These are phyloP conservation scores for Temnopleurus reevesii DNA, from an alignment of 53 echinoderm and acorn worm genomes.

Conservation along the genomic window DNA sequence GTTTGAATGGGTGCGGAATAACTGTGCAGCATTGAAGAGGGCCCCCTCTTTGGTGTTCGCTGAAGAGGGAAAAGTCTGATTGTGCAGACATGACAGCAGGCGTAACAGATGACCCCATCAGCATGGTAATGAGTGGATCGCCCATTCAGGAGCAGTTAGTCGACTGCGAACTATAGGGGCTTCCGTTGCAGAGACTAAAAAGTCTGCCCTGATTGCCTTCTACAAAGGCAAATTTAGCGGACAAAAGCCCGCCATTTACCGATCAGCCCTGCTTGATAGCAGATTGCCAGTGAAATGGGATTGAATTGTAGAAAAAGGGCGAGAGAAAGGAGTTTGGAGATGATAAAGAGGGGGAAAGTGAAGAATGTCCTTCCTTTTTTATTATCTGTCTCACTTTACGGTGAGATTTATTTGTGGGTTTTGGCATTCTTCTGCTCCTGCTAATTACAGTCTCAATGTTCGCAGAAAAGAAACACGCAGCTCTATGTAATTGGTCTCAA, in stretches of 20 bases:
- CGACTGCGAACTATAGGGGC: constrained; percentile 26
- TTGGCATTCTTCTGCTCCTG: constrained; percentile 43
- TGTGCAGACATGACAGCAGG: constrained; percentile 43
- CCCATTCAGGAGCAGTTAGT: constrained; percentile 21
- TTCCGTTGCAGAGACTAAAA: constrained; percentile 3
- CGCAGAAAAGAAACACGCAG: constrained; percentile 46
- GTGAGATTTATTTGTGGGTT: constrained; percentile 43
- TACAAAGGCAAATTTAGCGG: constrained; percentile 56
- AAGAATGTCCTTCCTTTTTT: constrained; percentile 9
- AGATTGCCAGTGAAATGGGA: constrained; percentile 35
- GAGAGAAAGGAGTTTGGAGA: neutral
- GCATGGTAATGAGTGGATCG: constrained; percentile 46
- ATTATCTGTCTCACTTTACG: neutral
- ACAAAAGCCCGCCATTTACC: constrained; percentile 54
- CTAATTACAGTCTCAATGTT: constrained; percentile 48
- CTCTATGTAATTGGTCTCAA: constrained; percentile 57
- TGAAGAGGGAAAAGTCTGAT: neutral
- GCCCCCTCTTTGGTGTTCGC: neutral
- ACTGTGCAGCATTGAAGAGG: neutral
- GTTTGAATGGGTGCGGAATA: constrained; percentile 11
- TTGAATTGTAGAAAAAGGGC: neutral
- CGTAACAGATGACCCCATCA: constrained; percentile 61
- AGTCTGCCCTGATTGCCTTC: constrained; percentile 10
- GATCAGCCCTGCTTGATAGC: constrained; percentile 37
- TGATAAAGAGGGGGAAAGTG: neutral